Conservation (phyloP, 2,797 vertebrate species). For the Uromys caudimaculatus region DNA sequence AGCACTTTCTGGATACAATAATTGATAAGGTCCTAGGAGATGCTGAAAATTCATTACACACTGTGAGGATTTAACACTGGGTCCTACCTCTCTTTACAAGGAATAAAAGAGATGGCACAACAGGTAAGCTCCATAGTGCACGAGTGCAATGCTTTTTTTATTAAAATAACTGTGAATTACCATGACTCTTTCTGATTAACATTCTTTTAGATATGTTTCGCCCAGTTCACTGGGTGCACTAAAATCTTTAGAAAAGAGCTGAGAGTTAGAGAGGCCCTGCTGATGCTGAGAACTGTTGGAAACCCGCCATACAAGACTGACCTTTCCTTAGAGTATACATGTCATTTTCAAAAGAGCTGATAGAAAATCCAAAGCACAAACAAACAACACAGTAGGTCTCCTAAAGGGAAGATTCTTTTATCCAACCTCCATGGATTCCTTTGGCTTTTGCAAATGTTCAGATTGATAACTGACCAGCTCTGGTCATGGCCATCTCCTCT, state of each 20-base stretch:
- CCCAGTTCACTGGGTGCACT: neutral
- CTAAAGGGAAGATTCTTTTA: neutral
- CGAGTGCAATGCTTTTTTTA: neutral
- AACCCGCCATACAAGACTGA: neutral
- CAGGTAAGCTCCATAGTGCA: constrained; percentile 12
- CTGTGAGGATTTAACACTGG: neutral
- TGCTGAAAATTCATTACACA: neutral
- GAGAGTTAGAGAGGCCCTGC: neutral
- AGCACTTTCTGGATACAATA: constrained; percentile 19
- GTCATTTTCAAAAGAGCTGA: constrained; percentile 10
- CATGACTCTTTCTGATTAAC: constrained; percentile 56
- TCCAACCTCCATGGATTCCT: neutral
- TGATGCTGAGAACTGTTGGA: neutral
- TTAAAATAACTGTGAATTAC: constrained; percentile 38
- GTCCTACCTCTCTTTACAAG: constrained; percentile 13
- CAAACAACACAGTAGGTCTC: neutral
- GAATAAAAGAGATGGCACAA: neutral
- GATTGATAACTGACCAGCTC: constrained; percentile 66
- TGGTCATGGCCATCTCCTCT: constrained; percentile 73
- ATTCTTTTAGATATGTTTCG: constrained; percentile 13
- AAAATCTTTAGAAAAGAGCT: constrained; percentile 36
- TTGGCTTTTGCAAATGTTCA: constrained; percentile 79
- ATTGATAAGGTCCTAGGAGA: constrained; percentile 15
- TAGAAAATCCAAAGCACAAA: constrained; percentile 43
- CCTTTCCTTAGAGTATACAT: constrained; percentile 34